Evolutionary conservation across 2,797 vertebrate species (phyloP).

Genomic region (Xiphophorus birchmanni): DNA sequence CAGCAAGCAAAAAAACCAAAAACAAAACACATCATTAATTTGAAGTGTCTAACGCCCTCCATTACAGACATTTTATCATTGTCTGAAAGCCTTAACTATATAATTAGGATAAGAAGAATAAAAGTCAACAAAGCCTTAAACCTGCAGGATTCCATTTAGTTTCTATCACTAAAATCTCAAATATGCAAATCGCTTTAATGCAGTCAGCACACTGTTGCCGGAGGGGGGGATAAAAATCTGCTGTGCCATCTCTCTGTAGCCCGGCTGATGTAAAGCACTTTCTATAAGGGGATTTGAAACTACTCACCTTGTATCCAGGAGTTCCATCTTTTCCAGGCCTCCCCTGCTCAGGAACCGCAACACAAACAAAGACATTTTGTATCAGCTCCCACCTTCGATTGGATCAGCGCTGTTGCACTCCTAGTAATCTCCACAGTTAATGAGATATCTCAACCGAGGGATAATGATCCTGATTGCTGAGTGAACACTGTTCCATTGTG

Average conservation of each 20-base stretch:
- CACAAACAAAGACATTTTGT: conserved; percentile 75
- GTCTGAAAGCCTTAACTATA: conserved; percentile 71
- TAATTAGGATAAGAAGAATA: conserved; percentile 72
- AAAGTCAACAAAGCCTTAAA: conserved; percentile 78
- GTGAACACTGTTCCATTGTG: conserved; percentile 74
- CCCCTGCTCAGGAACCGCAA: conserved; percentile 84
- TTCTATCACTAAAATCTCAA: conserved; percentile 78
- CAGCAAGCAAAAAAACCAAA: conserved; percentile 31
- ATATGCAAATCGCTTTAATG: conserved; percentile 80
- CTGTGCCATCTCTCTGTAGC: conserved; percentile 73
- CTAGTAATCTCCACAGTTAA: conserved; percentile 78
- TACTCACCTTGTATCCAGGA: conserved; percentile 91
- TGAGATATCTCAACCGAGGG: conserved; percentile 75
- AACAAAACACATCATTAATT: conserved; percentile 63
- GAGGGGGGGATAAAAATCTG: conserved; percentile 71
- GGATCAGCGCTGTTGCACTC: conserved; percentile 77
- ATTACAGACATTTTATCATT: conserved; percentile 74
- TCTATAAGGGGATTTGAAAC: conserved; percentile 70
- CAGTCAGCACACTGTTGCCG: conserved; percentile 66
- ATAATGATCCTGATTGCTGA: conserved; percentile 77
- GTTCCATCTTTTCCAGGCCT: conserved; percentile 94
- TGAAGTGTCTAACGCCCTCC: conserved; percentile 60
- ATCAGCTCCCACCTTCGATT: conserved; percentile 75
- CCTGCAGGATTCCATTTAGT: conserved; percentile 73
- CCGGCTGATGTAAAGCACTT: conserved; percentile 68